phyloP scores from a whole-genome alignment of 2,797 vertebrate species.

The Coccyzus lansbergi region DNA sequence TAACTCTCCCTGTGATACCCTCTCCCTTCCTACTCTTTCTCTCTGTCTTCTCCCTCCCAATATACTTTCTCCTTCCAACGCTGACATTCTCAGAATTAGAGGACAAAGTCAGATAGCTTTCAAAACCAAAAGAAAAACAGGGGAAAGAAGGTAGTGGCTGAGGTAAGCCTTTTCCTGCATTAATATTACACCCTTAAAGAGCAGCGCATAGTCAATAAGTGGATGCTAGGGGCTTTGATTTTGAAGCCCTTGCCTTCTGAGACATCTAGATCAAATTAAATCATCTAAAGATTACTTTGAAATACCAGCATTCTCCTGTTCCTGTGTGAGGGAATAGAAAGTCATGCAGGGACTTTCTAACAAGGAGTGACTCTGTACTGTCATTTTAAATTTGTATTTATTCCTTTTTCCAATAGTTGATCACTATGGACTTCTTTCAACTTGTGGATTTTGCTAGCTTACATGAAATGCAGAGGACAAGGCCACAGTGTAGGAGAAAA shows the following conservation, averaged over 20 bases:
- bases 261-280: not conserved
- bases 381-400: not conserved
- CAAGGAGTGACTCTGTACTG: not conserved
- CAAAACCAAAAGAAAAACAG: not conserved
- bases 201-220: not conserved
- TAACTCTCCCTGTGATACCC: not conserved
- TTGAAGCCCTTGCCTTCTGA: not conserved
- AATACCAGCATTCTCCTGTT: not conserved
- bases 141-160: not conserved
- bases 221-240: not conserved
- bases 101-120: not conserved
- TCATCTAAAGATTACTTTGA: not conserved
- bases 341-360: not conserved
- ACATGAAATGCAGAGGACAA: not conserved
- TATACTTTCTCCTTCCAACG: not conserved
- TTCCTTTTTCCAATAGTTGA: not conserved
- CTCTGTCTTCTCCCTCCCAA: not conserved
- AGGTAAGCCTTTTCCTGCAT: not conserved
- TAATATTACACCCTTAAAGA: not conserved
- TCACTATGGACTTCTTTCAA: not conserved
- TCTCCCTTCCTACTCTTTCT: not conserved
- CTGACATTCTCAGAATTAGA: not conserved
- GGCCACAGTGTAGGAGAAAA: not conserved
- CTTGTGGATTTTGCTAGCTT: not conserved
- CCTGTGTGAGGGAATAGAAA: not conserved